These are phyloP conservation scores for Cebidichthys violaceus DNA, from an alignment of 2,113 vertebrate species.

Conservation along the genomic window DNA sequence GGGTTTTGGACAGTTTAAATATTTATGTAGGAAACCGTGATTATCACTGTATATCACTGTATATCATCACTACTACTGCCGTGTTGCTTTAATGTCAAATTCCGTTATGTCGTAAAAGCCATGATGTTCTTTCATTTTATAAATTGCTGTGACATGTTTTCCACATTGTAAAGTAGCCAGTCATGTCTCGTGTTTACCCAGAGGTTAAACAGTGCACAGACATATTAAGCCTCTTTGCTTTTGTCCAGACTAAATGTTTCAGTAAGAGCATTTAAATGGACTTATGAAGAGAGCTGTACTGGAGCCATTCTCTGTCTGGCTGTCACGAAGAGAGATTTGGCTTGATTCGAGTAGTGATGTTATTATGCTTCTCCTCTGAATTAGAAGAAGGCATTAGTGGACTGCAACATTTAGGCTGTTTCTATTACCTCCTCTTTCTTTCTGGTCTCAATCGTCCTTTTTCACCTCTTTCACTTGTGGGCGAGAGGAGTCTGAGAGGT, in stretches of 20 bases:
- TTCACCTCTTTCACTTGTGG: not conserved
- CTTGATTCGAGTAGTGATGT: conserved; percentile 18
- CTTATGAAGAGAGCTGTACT: conserved; percentile 48
- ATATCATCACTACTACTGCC: not conserved
- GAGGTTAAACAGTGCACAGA: conserved; percentile 60
- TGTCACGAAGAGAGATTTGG: conserved; percentile 18
- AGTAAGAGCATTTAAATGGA: conserved; percentile 73
- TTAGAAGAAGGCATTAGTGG: not conserved
- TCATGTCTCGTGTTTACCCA: conserved; percentile 31
- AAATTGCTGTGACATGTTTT: not conserved
- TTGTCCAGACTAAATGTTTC: conserved; percentile 61
- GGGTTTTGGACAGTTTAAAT: not conserved
- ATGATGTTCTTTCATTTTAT: not conserved
- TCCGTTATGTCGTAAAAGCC: not conserved
- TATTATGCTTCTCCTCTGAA: conserved; percentile 16
- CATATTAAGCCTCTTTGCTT: conserved; percentile 74
- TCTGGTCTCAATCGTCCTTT: not conserved
- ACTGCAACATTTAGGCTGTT: not conserved
- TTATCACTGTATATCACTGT: not conserved
- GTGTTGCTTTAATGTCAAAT: not conserved
- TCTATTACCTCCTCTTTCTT: not conserved
- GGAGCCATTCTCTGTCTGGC: conserved; percentile 38
- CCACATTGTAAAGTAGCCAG: not conserved
- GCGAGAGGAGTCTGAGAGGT: conserved; percentile 1
- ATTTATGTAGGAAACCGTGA: not conserved